Evolutionary conservation across 2,888 invertebrate genomes (phyloP).

Genomic region (Encarsia formosa): DNA sequence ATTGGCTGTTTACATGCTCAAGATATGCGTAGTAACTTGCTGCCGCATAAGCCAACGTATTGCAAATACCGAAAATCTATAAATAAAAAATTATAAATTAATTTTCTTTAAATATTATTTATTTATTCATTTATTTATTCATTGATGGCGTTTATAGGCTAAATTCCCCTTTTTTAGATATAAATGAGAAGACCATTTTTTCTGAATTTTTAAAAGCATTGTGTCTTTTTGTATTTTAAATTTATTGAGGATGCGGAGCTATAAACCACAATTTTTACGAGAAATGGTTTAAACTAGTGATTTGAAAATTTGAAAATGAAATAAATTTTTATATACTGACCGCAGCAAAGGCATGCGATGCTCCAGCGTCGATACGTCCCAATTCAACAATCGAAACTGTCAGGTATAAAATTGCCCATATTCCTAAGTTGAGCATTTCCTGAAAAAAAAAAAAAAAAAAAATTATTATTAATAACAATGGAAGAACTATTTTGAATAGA

Average conservation of each 20-base stretch:
- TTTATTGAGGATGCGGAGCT: no score
- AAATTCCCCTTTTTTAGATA: neutral
- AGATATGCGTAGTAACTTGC: conserved; percentile 72
- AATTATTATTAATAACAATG: neutral
- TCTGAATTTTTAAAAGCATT: no score
- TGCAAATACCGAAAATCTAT: conserved; percentile 78
- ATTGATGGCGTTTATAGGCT: no score
- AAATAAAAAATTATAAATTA: conserved; percentile 32
- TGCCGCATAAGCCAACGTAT: conserved; percentile 72
- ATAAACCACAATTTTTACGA: no score
- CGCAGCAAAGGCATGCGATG: conserved; percentile 69
- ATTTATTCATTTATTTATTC: neutral
- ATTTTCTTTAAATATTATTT: neutral
- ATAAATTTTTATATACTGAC: conserved; percentile 55
- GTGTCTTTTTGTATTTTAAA: no score
- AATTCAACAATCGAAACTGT: conserved; percentile 80
- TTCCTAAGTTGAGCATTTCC: conserved; percentile 75
- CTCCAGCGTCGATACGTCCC: conserved; percentile 39
- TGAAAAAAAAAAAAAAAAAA: conserved; percentile 51
- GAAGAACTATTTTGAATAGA: neutral
- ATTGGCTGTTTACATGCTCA: conserved; percentile 63
- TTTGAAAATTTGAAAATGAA: neutral
- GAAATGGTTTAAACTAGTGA: no score
- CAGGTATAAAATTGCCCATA: conserved; percentile 68
- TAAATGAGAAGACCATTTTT: no score